Base-by-base conservation (phyloP, 2,888 invertebrate species). In the Lobophora halterata region DNA sequence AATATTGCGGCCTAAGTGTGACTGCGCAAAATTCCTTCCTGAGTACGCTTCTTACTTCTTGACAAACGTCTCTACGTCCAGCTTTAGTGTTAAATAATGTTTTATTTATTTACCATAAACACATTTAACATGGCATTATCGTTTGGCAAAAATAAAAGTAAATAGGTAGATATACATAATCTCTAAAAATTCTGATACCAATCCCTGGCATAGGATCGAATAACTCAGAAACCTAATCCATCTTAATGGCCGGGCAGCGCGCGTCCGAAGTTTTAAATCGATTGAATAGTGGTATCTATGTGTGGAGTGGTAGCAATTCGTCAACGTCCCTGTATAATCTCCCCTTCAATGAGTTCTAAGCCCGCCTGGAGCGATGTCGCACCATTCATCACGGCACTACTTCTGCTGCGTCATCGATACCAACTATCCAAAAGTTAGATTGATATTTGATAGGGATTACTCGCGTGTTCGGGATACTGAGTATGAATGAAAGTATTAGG, bases 271-370 rank as follows among this genome's bases (percentile, higher is more conserved):
- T 82, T 82, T 82, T 80, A 82, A 81, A 81, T 73, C 76, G 73
- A 80, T 80, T 77, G 72, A 75, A 79, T 72, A 72, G 73, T 71
- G 58, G 50, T 79, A 80, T 78, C 78, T 76, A 67, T 71, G 67
- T 71, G 75, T 70, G 63, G 65, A 75, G 73, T 69, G 64, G 61
- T 64, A 61, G 78, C 77, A 73, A 85, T 85, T 74, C 79, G 80
- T 85, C 83, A 83, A 81, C 74, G 86, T 83, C 83, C 61, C 66
- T 64, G 69, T 75, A 76, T 85, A 85, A 85, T 82, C 81, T 82
- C 65, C 66, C 68, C 74, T 75, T 79, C 80, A 79, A 80, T 82
- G 82, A 79, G 78, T 71, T 70, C 70, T 79, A 78, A 79, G 79
- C 79, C 70, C 61, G 71, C 62, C 61, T 61, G 58, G 67, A 42